Conservation (phyloP, 2,113 vertebrate genomes). For the Erythrolamprus reginae region DNA sequence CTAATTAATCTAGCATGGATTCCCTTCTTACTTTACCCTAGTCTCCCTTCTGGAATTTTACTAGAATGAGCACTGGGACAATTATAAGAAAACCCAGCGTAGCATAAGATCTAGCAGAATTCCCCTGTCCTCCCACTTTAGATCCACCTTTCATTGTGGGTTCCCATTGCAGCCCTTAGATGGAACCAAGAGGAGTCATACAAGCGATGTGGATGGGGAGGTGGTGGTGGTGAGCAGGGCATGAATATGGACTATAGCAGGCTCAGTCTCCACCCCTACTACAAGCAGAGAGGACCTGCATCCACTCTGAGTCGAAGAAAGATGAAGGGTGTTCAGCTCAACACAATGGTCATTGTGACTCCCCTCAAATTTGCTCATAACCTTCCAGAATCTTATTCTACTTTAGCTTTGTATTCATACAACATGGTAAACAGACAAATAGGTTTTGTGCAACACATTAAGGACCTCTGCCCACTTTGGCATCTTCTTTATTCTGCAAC, state of each 20-base stretch:
- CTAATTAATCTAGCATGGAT: background rate
- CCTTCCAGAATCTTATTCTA: background rate
- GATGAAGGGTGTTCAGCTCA: no score
- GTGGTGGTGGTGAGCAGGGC: background rate
- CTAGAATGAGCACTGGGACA: background rate
- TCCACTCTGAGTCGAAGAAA: background rate
- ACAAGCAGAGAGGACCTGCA: no score
- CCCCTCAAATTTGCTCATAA: background rate
- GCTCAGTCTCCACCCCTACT: background rate
- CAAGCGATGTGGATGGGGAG: background rate
- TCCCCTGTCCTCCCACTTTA: background rate
- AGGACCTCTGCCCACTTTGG: background rate
- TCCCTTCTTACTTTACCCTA: background rate
- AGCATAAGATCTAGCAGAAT: background rate
- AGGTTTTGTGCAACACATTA: background rate
- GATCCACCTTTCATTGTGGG: background rate
- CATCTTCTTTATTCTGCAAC: background rate
- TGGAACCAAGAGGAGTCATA: background rate
- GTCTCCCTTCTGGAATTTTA: background rate
- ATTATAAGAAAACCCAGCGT: background rate
- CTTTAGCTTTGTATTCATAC: background rate
- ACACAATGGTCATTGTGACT: background rate
- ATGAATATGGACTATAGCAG: background rate
- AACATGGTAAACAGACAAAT: background rate
- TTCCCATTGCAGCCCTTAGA: background rate